Evolutionary conservation across 2,888 invertebrate genomes (phyloP).

Genomic region (Zaprionus lineosus): DNA sequence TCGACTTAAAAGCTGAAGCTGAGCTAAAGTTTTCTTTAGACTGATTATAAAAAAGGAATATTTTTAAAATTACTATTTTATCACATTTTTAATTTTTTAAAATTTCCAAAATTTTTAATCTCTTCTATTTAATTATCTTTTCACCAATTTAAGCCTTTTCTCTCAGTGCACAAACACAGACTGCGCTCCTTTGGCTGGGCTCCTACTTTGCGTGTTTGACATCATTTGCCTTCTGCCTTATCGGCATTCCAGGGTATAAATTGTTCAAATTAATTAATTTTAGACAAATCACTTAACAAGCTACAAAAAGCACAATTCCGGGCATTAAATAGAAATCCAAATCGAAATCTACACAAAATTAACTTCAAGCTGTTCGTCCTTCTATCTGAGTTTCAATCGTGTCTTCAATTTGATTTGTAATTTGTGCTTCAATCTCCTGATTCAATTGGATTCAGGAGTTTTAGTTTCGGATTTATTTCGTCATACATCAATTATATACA

Average conservation of each 20-base stretch:
- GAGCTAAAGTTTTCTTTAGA: too few relatives aligned
- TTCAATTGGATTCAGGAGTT: too few relatives aligned
- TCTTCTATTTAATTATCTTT: background rate
- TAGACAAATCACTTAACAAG: conserved; percentile 65
- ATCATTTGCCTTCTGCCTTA: conserved; percentile 37
- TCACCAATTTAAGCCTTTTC: background rate
- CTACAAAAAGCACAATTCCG: conserved; percentile 12
- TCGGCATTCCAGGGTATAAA: conserved; percentile 49
- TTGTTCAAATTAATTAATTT: conserved; percentile 61
- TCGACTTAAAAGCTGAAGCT: too few relatives aligned
- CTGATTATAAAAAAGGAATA: too few relatives aligned
- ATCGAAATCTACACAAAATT: background rate
- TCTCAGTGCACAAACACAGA: conserved; percentile 16
- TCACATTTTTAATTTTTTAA: too few relatives aligned
- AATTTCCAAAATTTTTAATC: too few relatives aligned
- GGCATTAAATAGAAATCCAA: background rate
- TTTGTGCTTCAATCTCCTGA: too few relatives aligned
- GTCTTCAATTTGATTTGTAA: too few relatives aligned
- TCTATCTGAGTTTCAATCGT: too few relatives aligned
- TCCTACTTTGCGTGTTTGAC: conserved; percentile 38
- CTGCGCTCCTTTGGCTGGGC: conserved; percentile 1
- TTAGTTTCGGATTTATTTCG: too few relatives aligned
- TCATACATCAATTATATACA: too few relatives aligned
- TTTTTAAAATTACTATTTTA: too few relatives aligned
- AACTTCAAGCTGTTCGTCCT: background rate